Base-by-base conservation (phyloP, 2,113 vertebrate genomes). In the Prochilodus magdalenae region DNA sequence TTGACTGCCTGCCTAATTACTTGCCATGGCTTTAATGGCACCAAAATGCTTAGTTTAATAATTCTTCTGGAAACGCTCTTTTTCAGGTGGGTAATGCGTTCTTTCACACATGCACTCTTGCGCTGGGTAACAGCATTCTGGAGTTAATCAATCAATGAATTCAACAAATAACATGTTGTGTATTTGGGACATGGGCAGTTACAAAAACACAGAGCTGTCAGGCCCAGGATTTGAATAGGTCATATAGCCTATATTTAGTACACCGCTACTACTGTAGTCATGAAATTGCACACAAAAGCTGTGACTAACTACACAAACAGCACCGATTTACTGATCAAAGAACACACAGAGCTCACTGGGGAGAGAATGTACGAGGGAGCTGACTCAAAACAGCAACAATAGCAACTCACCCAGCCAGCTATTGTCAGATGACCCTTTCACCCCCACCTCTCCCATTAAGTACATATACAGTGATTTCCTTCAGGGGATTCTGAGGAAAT, bases 391-490 rank as follows among this genome's bases (percentile, higher is more conserved):
- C 36, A 36, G 36, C 36, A 36, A 36, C 26, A 72, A 18, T 27
- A 80, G 22, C 69, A 15, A 15, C 62, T 30, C 13, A 12, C 33
- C 11, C 24, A 6, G 30, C 22, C 66, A 51, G 36, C 51, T 73
- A 65, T 22, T 53, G 81, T 63, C 81, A 73, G 75, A 0, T 18
- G 76, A 77, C 33, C 57, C 20, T 57, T 75, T 75, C 4, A 63
- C 60, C 51, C 72, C 27, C 29, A 22, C 27, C 57, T 76, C 33
- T 63, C 12, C 66, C 73, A 26, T 72, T 60, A 77, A 73, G 60
- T 79, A 44, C 33, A 72, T 77, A 55, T n/a, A 24, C 11, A 55
- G 26, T n/a, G 27, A 72, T 63, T 78, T 81, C 24, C 65, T 65
- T 57, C 47, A 15, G n/a, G 27, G 59, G 69, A 44, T 33, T 66